Evolutionary conservation across 2,113 vertebrate species (phyloP).

Genomic region (Cichladusa arquata): DNA sequence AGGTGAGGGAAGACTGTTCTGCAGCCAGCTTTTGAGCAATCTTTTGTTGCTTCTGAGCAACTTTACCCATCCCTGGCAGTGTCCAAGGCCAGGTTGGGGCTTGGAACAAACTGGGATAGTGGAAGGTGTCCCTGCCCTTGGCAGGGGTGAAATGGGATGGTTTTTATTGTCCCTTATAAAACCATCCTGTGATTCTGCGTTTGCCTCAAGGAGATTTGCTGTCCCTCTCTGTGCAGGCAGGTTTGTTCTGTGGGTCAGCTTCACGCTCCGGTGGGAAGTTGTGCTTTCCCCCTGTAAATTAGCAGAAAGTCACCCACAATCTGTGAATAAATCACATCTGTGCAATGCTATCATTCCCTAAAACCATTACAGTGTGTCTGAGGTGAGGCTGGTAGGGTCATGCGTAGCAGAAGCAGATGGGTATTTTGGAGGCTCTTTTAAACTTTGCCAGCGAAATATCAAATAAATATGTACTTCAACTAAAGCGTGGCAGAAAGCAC

Average conservation of each 20-base stretch:
- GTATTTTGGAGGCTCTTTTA: conserved; percentile 17
- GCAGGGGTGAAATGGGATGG: not conserved
- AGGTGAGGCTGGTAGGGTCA: conserved; percentile 7
- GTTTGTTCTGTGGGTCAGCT: not conserved
- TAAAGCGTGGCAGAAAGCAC: conserved; percentile 29
- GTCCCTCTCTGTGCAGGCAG: not conserved
- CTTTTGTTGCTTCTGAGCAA: not conserved
- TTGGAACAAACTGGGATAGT: not conserved
- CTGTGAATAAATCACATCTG: conserved; percentile 1
- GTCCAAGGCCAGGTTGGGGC: not conserved
- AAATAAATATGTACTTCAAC: conserved; percentile 31
- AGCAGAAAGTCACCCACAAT: not conserved
- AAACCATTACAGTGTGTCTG: not conserved
- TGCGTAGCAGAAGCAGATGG: conserved; percentile 8
- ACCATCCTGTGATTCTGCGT: not conserved
- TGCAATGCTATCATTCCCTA: not conserved
- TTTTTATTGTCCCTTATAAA: not conserved
- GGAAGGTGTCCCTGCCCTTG: not conserved
- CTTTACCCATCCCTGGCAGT: not conserved
- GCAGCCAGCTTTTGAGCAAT: not conserved
- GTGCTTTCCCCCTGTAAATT: not conserved
- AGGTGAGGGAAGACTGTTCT: not conserved
- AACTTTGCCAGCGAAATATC: conserved; percentile 43
- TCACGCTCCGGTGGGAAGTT: not conserved
- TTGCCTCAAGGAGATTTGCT: not conserved